Evolutionary conservation across 2,797 vertebrate genomes (phyloP).

Genomic region (Microctenopoma steveboyesi): DNA sequence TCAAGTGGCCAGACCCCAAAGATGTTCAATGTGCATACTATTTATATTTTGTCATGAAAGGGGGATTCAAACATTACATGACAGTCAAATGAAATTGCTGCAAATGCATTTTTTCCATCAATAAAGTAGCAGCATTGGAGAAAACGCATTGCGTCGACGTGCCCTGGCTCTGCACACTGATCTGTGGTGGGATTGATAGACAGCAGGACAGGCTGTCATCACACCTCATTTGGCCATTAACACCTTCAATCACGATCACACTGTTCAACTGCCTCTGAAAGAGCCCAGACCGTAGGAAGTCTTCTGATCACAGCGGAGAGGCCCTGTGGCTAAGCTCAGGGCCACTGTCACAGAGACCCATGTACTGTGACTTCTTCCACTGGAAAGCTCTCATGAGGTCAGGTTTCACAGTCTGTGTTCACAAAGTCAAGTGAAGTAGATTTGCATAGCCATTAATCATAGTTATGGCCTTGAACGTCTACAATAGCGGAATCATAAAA

Average conservation of each 20-base stretch:
- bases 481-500: constrained; percentile 32
- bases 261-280: constrained; percentile 37
- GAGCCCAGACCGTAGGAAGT: constrained; percentile 25
- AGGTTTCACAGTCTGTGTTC: constrained; percentile 17
- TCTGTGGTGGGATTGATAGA: constrained; percentile 36
- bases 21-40: neutral
- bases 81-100: neutral
- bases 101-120: neutral
- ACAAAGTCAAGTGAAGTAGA: constrained; percentile 27
- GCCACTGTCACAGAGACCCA: constrained; percentile 37
- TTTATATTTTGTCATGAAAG: neutral
- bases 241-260: constrained; percentile 39
- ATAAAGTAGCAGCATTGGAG: neutral
- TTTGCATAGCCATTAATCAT: constrained; percentile 32
- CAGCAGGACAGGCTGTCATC: constrained; percentile 45
- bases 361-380: constrained; percentile 1
- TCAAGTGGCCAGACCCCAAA: neutral
- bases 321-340: constrained; percentile 43
- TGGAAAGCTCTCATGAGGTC: constrained; percentile 16
- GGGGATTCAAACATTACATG: neutral
- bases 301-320: constrained; percentile 46
- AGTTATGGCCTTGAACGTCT: constrained; percentile 9
- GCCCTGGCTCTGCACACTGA: constrained; percentile 6
- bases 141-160: neutral
- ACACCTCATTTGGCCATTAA: constrained; percentile 55